Base-by-base conservation (phyloP, 2,888 invertebrate species). In the Pollenia amentaria region DNA sequence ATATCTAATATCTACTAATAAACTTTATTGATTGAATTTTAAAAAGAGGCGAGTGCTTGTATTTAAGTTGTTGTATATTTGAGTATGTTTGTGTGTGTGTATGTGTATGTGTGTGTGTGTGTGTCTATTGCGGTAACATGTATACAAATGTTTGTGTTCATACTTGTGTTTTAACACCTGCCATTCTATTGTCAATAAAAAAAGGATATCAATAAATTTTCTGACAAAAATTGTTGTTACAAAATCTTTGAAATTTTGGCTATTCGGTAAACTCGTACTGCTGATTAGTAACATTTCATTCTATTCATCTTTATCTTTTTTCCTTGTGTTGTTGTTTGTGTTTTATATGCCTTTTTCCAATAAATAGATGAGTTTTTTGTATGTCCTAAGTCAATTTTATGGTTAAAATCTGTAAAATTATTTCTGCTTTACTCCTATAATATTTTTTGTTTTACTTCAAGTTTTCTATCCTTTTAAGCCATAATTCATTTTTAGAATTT, bases 171-270 rank as follows among this genome's bases (percentile, higher is more conserved):
- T 51, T 60, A 67, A 60, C 75, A 81, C 51, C 65, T 67, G 73
- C 14, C 53, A 44, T 44, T 67, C 42, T 57, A 14, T 40, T 57
- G 21, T 12, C 55, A 38, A 12, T 42, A 40, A 38, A 69, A 77
- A 69, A 73, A 42, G 18, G 76, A 53, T 53, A 12, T 29, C 29
- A 48, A 53, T 40, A 75, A 55, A 75, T 53, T 65, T 60, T 18
- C 53, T 70, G 55, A 70, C 40, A 70, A 46, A 65, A 53, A 38
- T 64, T 46, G 14, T 62, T 16, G 8, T 21, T 48, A n/a, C 57
- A 38, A 73, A 73, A 81, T 72, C 72, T 60, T 75, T 2, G n/a
- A n/a, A 42, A 14, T 67, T 73, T 14, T 81, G 67, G 53, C 81
- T 73, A 73, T 62, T 85, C 72, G 72, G 81, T 62, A 29, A 6